Evolutionary conservation across 2,113 vertebrate genomes (phyloP), one percentile per base, ranked within the genome.

Genomic region (Pygoscelis antarcticus): DNA sequence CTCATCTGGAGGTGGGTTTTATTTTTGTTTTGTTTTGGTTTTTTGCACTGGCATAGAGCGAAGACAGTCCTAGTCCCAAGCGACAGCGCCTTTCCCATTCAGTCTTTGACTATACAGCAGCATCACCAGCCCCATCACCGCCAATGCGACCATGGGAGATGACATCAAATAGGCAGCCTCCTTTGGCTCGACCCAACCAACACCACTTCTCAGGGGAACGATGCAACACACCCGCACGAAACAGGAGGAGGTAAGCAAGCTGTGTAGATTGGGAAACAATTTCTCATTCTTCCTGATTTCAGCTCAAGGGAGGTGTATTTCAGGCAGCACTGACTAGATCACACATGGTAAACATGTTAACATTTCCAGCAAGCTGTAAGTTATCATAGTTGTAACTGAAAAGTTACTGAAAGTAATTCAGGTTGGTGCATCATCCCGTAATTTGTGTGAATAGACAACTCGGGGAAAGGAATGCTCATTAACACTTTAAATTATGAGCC

Each of bases 141-240:
- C 99, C 99, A 97, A 99, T 99, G 98, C 98, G 99, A 97, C 99
- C 99, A 97, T 99, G 99, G 99, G 99, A 99, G 98, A 99, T 99
- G 97, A 99, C 99, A 90, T 98, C 99, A 95, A 99, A 98, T 96
- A 99, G 99, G 97, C 98, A 99, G 94, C 98, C 98, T 81, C 98
- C 99, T 98, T 99, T 99, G 92, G 98, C 98, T 96, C 98, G 99
- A 83, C 98, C 99, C 98, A 98, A 52, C 96, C 99, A 99, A 94
- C 97, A 99, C 90, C 99, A 99, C 96, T 99, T 99, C 98, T 99
- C 99, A 98, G 99, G 99, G 90, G 99, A 99, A 98, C 98, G 98
- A 97, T 99, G 99, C 97, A 99, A 99, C 98, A 99, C 99, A 89
- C 99, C 99, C 26, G 99, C 98, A 83, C 99, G 99, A n/a, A 99